Evolutionary conservation across 2,113 vertebrate genomes (phyloP).

Genomic region (Oncorhynchus clarkii): DNA sequence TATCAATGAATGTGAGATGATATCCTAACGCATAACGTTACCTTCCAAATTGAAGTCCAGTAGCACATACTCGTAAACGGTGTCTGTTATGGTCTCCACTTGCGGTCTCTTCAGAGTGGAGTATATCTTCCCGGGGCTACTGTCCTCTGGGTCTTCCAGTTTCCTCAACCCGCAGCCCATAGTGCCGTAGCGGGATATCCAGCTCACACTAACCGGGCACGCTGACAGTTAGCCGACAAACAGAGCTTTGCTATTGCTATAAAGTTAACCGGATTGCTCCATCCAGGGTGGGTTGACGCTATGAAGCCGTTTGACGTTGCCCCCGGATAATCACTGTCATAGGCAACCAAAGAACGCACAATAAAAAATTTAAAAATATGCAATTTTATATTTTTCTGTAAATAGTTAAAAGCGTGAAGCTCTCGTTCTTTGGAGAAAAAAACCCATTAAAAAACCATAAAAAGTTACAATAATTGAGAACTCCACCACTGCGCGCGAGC

Average conservation of each 20-base stretch:
- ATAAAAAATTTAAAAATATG: neutral
- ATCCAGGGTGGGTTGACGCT: slow-evolving; percentile 34
- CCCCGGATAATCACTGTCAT: neutral
- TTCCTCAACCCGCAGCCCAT: slow-evolving; percentile 98
- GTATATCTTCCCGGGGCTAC: slow-evolving; percentile 97
- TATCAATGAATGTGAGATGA: neutral
- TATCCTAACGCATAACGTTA: slow-evolving; percentile 48
- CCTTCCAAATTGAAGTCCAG: slow-evolving; percentile 97
- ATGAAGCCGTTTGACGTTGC: slow-evolving; percentile 17
- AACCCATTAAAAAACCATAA: neutral
- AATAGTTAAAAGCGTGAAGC: slow-evolving; percentile 30
- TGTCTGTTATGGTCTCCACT: slow-evolving; percentile 90
- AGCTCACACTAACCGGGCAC: slow-evolving; percentile 3
- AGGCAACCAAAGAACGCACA: neutral
- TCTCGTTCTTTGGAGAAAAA: neutral
- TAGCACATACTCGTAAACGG: slow-evolving; percentile 89
- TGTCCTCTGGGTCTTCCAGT: slow-evolving; percentile 93
- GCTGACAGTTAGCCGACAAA: slow-evolving; percentile 14
- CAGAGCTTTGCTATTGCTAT: neutral
- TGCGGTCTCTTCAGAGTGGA: slow-evolving; percentile 94
- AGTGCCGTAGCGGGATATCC: slow-evolving; percentile 48
- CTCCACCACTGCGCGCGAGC: neutral
- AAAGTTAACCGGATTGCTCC: slow-evolving; percentile 46
- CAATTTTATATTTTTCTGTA: neutral
- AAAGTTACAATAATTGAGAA: neutral